Evolutionary conservation across 1,140 invertebrate genomes (phyloP), one percentile per base, ranked within the genome.

Genomic region (Gonatopus flavifemur): DNA sequence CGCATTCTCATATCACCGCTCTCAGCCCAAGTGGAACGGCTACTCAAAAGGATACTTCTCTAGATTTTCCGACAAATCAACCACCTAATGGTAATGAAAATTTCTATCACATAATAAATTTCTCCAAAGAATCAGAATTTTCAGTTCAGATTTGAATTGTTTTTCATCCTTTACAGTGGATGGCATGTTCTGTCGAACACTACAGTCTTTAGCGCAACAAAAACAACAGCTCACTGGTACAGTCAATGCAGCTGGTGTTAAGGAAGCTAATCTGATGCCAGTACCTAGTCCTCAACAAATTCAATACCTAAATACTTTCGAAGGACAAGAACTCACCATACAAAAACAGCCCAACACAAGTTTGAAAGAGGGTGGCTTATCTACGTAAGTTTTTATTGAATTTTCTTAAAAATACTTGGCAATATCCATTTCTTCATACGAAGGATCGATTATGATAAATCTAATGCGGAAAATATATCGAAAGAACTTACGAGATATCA

Each of bases 201-300:
- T 91, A 58, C 87, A 88, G 80, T 87, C 86, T 67, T 82, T 89
- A 76, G 86, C 86, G 64, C 87, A 88, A 77, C 86, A 88, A 72
- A 87, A 88, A 60, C 86, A 88, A 69, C 83, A 67, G 62, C 78
- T 75, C 36, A 62, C 67, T 40, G 70, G 69, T 42, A 46, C 68
- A 21, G 76, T 74, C 9, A 75, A 74, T 28, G 62, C 77, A 13
- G 59, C 76, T 4, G 72, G 78, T 12, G 80, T 80, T 15, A 90
- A 93, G 77, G 91, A 94, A 76, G 88, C 91, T 20, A 94, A 94
- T 78, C 79, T 97, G 53, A 96, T 96, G 91, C 93, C 93, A 33
- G 93, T 96, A 55, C 94, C 94, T 51, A 96, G 94, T 45, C 93
- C 94, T 21, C 93, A 96, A 77, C 93, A 95, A 83, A 95, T 96